Base-by-base conservation (phyloP, 2,113 vertebrate species). In the Sturnus vulgaris region DNA sequence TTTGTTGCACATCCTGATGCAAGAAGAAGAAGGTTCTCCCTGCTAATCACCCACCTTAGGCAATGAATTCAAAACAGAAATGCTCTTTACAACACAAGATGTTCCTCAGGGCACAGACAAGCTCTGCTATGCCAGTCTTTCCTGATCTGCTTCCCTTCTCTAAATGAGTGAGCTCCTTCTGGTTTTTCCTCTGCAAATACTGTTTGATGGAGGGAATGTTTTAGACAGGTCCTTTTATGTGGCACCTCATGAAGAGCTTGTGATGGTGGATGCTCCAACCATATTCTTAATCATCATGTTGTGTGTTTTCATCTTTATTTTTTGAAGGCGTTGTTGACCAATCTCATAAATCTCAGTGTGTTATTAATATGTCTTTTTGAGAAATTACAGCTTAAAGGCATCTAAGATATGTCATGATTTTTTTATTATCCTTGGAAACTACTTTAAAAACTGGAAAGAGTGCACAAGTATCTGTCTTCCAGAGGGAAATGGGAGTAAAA, bases 21-120 rank as follows among this genome's bases (percentile, higher is more conserved):
- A 97, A 95, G 88, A 90, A 95, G 88, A 90, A 95, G 96, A 96
- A 97, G 95, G 93, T 91, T 97, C 76, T 94, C 94, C 92, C 57
- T 95, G 95, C 89, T 97, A 97, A 97, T 96, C 57, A 53, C 88
- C 65, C 53, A 88, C 85, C 96, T 94, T 22, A 71, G 81, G 93
- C 95, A 49, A 42, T 69, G 56, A 80, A 77, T 93, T 92, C 49
- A 80, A 91, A 96, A 88, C 3, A 85, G 59, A 64, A 95, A 70
- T 88, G 35, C 76, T 95, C 80, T 82, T 77, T 92, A 50, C 44
- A 90, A 44, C 11, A 5, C 37, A 76, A 82, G 82, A 56, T 15
- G 39, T 94, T 73, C 79, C 90, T 81, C 4, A 22, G 64, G 90
- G 88, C 82, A 94, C 68, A 75, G 57, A 81, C 85, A 86, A 92